phyloP scores from a whole-genome alignment of 2,113 vertebrate species.

The Oncorhynchus masou region DNA sequence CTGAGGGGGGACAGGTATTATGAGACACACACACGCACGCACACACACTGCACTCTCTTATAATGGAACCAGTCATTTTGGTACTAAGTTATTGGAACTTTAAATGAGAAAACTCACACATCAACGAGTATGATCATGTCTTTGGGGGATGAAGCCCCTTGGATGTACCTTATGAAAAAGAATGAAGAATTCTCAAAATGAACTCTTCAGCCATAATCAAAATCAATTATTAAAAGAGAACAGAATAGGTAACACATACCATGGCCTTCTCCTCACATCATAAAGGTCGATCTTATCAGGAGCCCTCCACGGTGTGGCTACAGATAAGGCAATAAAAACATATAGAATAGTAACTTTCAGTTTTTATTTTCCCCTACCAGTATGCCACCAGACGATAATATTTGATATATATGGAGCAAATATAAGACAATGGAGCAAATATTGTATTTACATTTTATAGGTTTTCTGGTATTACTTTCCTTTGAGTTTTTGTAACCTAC shows the following conservation, averaged over 20 bases:
- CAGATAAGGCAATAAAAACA: neutral
- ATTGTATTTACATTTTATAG: no score
- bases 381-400: no score
- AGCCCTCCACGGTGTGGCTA: slow-evolving; percentile 92
- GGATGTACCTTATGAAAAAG: slow-evolving; percentile 86
- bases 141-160: slow-evolving; percentile 96
- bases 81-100: neutral
- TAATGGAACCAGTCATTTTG: neutral
- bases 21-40: neutral
- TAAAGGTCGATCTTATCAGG: slow-evolving; percentile 98
- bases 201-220: neutral
- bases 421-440: no score
- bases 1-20: slow-evolving; percentile 63
- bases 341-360: neutral
- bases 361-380: neutral
- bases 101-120: slow-evolving; percentile 81
- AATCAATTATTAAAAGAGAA: neutral
- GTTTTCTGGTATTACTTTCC: no score
- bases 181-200: neutral
- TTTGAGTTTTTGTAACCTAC: no score
- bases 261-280: slow-evolving; percentile 92
- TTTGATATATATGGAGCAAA: no score
- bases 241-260: slow-evolving; percentile 71
- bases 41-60: neutral
- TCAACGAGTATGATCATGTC: slow-evolving; percentile 99